Evolutionary conservation across 64 coral and sea anemone genomes (phyloP), one percentile per base, ranked within the genome.

Genomic region (Pocillopora damicornis): DNA sequence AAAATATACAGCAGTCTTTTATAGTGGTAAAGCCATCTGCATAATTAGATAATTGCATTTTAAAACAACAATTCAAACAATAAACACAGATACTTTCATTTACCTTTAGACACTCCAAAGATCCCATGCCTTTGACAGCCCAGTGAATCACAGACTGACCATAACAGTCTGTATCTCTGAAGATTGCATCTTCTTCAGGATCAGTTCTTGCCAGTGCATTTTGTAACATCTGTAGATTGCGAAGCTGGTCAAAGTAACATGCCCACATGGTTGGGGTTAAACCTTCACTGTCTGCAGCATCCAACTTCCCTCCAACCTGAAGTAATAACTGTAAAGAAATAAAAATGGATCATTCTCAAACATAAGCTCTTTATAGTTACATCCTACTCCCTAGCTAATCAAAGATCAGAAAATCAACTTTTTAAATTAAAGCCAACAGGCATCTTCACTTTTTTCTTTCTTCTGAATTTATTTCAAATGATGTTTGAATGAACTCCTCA

Each of bases 201-300:
- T 98, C 95, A 76, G 89, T 76, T 80, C 95, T 83, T 16, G 79
- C 75, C 38, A 98, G 77, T 79, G 95, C 95, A n/a, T 81, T 42
- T 22, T 89, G 87, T 59, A 98, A 62, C 51, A 92, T 9, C 5
- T 76, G 77, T 12, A 98, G 76, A 69, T 94, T 98, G 13, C 75
- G 63, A 51, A 89, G 60, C 69, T 98, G 92, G 66, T 98, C 89
- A 91, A 91, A 98, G 73, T 98, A 81, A 82, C 95, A 94, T 45
- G 95, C 95, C 95, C 95, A 98, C 95, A 98, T 98, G 18, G 95
- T 81, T 82, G 95, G 92, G 0, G 89, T 94, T 20, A 98, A 66
- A 13, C 95, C 95, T 62, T 98, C 89, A 60, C 76, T 86, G 61
- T 98, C 95, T 23, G 26, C 60, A 2, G 80, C 86, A 88, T 71